Evolutionary conservation across 2,888 invertebrate species (phyloP).

Genomic region (Bembecia ichneumoniformis): DNA sequence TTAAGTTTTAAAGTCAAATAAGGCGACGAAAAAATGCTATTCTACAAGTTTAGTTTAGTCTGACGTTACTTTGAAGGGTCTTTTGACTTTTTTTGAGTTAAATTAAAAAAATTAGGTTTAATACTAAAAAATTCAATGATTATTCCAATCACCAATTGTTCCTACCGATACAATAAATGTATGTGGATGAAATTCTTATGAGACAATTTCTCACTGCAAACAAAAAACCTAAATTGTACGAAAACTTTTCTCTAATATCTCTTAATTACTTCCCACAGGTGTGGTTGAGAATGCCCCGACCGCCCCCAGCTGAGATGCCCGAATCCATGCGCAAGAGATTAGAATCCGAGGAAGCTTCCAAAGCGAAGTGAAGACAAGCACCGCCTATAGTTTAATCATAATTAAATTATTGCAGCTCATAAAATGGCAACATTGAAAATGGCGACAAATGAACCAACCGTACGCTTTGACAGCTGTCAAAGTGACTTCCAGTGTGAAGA

Average conservation of each 20-base stretch:
- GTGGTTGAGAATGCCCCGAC: slow-evolving; percentile 88
- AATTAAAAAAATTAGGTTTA: too few species aligned
- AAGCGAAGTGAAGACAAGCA: slow-evolving; percentile 36
- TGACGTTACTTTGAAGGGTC: too few species aligned
- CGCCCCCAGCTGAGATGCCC: slow-evolving; percentile 97
- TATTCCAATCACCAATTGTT: slow-evolving; percentile 51
- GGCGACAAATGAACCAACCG: too few species aligned
- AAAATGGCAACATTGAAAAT: not conserved
- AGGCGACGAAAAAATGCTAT: too few species aligned
- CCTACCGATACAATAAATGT: slow-evolving; percentile 36
- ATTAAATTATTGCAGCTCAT: not conserved
- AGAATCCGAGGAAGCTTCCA: slow-evolving; percentile 53
- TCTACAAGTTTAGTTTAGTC: too few species aligned
- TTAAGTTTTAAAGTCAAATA: too few species aligned
- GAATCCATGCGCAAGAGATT: slow-evolving; percentile 86
- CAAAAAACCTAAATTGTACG: not conserved
- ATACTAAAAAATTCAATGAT: slow-evolving; percentile 29
- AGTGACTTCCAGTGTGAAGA: too few species aligned
- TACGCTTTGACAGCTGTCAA: too few species aligned
- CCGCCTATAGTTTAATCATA: not conserved
- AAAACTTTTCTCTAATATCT: not conserved
- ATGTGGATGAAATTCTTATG: slow-evolving; percentile 40
- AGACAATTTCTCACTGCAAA: slow-evolving; percentile 10
- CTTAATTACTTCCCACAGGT: slow-evolving; percentile 44
- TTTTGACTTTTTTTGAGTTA: too few species aligned